These are phyloP conservation scores for Scomberomorus guttatus DNA, from an alignment of 2,797 vertebrate genomes.

Conservation along the genomic window DNA sequence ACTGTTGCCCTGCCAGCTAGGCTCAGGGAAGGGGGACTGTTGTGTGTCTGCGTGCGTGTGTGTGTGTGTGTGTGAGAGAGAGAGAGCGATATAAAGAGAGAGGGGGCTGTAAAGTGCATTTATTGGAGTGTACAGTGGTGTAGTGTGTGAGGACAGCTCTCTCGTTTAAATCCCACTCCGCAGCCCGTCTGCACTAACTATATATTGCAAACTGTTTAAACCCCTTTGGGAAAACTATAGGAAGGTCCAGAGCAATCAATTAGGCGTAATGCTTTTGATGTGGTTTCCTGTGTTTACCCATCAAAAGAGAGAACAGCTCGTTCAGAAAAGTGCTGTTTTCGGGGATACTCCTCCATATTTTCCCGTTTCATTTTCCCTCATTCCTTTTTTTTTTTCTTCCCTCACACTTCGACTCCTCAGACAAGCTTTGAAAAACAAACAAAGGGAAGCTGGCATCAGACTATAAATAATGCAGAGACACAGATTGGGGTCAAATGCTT, in stretches of 20 bases:
- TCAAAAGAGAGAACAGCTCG: slow-evolving; percentile 4
- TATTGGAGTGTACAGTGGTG: slow-evolving; percentile 52
- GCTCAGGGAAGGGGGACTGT: slow-evolving; percentile 44
- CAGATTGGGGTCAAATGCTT: slow-evolving; percentile 80
- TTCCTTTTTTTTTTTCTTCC: slow-evolving; percentile 20
- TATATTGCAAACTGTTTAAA: slow-evolving; percentile 45
- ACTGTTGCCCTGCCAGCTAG: slow-evolving; percentile 69
- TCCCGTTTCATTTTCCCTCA: slow-evolving; percentile 13
- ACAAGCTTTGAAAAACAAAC: slow-evolving; percentile 71
- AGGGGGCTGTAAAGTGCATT: slow-evolving; percentile 61
- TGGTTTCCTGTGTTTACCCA: slow-evolving; percentile 54
- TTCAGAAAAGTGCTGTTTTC: slow-evolving; percentile 25
- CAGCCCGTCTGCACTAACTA: slow-evolving; percentile 28
- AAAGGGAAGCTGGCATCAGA: slow-evolving; percentile 65
- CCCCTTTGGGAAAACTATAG: slow-evolving; percentile 40
- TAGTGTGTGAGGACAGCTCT: slow-evolving; percentile 32
- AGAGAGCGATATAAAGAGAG: slow-evolving; percentile 52
- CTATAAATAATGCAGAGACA: slow-evolving; percentile 79
- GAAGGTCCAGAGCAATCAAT: slow-evolving; percentile 63
- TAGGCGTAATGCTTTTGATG: slow-evolving; percentile 61
- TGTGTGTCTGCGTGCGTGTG: slow-evolving; percentile 15
- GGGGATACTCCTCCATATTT: slow-evolving; percentile 34
- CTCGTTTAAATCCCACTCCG: slow-evolving; percentile 32
- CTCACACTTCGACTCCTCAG: slow-evolving; percentile 44
- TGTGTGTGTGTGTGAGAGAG: slow-evolving; percentile 35